Base-by-base conservation (phyloP, 2,113 vertebrate species). In the Eretmochelys imbricata region DNA sequence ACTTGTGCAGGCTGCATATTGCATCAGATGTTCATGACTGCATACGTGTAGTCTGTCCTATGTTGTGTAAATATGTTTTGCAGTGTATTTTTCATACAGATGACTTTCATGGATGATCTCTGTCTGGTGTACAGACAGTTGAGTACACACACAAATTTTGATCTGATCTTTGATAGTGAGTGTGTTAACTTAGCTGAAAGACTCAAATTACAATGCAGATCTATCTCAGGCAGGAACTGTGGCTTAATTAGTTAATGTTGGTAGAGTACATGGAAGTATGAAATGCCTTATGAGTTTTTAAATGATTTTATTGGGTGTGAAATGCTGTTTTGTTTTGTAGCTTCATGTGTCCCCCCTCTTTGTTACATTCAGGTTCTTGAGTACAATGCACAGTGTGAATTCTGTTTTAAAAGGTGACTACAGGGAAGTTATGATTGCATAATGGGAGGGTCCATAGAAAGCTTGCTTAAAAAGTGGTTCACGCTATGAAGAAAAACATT, bases 61-160 rank as follows among this genome's bases (percentile, higher is more conserved):
- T 86, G 5, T 85, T 97, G 92, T 93, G 89, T 87, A 85, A 95
- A 72, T 82, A 29, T n/a, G 17, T 19, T 75, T 72, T 75, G 83
- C 79, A 25, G 51, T 78, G 86, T 88, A 25, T 95, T 97, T 95
- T 96, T 94, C 81, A 80, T 57, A 57, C 35, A 78, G 72, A 80
- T 55, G 38, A 90, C 55, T 94, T 22, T 62, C 27, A 62, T 48
- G 35, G n/a, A 17, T 31, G 31, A 20, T 38, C 5, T 59, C 57
- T 62, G 57, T 59, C 29, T 59, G 12, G 5, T 62, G 25, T 12
- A 27, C 12, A 31, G 27, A 59, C 57, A 59, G 27, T 31, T 31
- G 57, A 59, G 12, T 25, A 42, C 89, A n/a, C 49, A 78, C 49
- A 85, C 84, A 55, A 55, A 94, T 95, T 38, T 82, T 27, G 55